These are phyloP conservation scores for Ommatoiulus sabulosus DNA, from an alignment of 2,888 invertebrate species.

Conservation along the genomic window DNA sequence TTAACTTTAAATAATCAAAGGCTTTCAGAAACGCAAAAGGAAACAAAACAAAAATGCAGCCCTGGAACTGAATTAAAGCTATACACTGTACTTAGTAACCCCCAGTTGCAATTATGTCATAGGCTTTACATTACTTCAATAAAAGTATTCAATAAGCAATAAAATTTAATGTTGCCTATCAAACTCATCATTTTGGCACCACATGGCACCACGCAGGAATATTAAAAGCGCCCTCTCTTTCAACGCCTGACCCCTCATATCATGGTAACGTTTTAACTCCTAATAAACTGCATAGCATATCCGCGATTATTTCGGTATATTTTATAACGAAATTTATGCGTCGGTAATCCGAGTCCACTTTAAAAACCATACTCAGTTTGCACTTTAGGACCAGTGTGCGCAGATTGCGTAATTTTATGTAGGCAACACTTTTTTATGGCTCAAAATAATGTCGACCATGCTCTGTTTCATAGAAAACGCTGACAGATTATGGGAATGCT, in stretches of 20 bases:
- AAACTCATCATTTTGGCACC: not conserved
- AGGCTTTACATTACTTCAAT: too few relatives aligned
- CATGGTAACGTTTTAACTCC: not conserved
- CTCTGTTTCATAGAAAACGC: slow-evolving; percentile 20
- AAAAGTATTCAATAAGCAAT: not conserved
- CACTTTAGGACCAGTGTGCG: not conserved
- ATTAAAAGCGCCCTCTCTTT: not conserved
- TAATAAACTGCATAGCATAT: not conserved
- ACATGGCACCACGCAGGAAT: not conserved
- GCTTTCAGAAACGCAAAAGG: too few relatives aligned
- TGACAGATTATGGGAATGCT: not conserved
- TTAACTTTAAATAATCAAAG: too few relatives aligned
- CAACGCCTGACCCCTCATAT: not conserved
- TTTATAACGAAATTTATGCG: not conserved
- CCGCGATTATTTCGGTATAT: not conserved
- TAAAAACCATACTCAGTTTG: not conserved
- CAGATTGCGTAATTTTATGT: not conserved
- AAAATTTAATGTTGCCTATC: not conserved
- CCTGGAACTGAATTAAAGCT: not conserved
- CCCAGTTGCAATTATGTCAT: not conserved
- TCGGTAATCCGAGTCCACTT: not conserved
- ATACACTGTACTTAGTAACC: not conserved
- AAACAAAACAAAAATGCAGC: not conserved
- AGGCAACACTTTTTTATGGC: not conserved
- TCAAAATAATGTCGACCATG: not conserved